phyloP scores from a whole-genome alignment of 2,113 vertebrate species.

The Chloebia gouldiae region DNA sequence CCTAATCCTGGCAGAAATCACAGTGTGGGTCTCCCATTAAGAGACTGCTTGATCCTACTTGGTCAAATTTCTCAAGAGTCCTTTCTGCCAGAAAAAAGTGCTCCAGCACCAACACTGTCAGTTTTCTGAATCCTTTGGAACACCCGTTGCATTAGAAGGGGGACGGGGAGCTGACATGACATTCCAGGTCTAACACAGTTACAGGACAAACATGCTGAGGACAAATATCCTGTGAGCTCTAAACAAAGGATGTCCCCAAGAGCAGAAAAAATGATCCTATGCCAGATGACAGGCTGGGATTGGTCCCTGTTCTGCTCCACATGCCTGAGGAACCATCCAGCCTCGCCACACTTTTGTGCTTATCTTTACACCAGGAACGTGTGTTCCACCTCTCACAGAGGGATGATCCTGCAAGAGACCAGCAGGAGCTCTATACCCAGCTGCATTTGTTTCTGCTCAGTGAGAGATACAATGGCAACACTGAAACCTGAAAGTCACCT shows the following conservation, averaged over 20 bases:
- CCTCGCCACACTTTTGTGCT: background rate
- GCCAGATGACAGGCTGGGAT: background rate
- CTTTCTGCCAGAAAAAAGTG: background rate
- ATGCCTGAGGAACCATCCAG: background rate
- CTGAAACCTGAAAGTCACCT: constrained; percentile 24
- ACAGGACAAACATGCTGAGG: background rate
- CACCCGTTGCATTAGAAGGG: background rate
- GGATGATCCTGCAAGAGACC: background rate
- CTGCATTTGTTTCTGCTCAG: background rate
- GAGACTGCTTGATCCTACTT: background rate
- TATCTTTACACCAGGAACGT: background rate
- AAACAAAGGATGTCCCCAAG: background rate
- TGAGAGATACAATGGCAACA: background rate
- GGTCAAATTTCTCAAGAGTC: background rate
- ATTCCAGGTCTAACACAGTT: background rate
- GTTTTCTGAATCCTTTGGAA: background rate
- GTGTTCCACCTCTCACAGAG: background rate
- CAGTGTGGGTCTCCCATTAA: background rate
- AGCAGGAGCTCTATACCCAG: background rate
- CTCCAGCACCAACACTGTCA: background rate
- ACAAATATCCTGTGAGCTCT: background rate
- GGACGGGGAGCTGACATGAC: background rate
- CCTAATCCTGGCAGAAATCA: background rate
- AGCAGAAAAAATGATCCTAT: background rate
- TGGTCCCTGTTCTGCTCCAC: background rate